phyloP scores from a whole-genome alignment of 2,797 vertebrate genomes.

The Pteronotus mesoamericanus region DNA sequence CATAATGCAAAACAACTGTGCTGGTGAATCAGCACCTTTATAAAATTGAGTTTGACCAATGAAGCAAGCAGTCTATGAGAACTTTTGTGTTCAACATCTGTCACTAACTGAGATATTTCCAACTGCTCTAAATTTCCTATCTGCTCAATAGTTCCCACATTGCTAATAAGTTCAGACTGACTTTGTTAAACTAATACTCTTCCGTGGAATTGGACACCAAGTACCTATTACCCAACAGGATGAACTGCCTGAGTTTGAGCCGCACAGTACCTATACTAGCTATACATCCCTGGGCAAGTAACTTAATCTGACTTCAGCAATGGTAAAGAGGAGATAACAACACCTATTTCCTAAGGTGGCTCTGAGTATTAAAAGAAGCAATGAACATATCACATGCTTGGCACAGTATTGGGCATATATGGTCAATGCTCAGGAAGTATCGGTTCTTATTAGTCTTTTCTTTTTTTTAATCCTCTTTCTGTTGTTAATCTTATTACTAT shows the following conservation, averaged over 20 bases:
- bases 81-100: slow-evolving; percentile 47
- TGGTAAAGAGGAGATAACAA: background rate
- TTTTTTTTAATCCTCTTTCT: background rate
- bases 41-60: slow-evolving; percentile 50
- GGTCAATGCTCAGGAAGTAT: background rate
- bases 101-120: slow-evolving; percentile 39
- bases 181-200: background rate
- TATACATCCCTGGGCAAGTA: background rate
- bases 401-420: background rate
- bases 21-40: slow-evolving; percentile 23
- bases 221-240: background rate
- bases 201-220: background rate
- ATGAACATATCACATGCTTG: background rate
- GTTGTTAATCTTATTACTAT: background rate
- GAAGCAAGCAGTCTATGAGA: slow-evolving; percentile 44
- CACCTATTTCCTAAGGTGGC: background rate
- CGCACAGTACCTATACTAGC: background rate
- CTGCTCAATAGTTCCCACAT: slow-evolving; percentile 31
- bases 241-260: background rate
- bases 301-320: background rate
- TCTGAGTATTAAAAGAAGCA: background rate
- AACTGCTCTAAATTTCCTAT: background rate
- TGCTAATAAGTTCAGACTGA: slow-evolving; percentile 45
- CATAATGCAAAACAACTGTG: slow-evolving; percentile 33
- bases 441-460: background rate